Percentiles rank a stretch among this genome's conserved stretches.
phyloP scores from a whole-genome alignment of 2,113 vertebrate genomes.

The Brienomyrus brachyistius region DNA sequence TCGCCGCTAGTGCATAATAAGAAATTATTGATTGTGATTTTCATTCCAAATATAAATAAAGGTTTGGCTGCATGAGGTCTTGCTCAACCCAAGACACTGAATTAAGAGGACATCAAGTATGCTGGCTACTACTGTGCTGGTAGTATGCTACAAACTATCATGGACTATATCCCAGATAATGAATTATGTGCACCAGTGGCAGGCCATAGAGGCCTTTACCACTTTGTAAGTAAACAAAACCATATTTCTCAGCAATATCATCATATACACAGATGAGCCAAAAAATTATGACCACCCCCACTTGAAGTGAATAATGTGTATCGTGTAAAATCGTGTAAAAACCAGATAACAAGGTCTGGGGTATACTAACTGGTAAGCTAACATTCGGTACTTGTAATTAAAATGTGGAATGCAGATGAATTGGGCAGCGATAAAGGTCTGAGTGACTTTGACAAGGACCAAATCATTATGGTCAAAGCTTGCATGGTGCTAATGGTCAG shows the following conservation, averaged over 20 bases:
- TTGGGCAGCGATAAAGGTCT: not conserved
- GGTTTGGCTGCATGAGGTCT: not conserved
- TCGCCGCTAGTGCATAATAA: not conserved
- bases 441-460: not conserved
- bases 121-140: not conserved
- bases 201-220: not conserved
- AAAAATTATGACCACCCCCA: not conserved
- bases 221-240: not conserved
- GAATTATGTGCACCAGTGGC: not conserved
- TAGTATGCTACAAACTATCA: not conserved
- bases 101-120: not conserved
- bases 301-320: not conserved
- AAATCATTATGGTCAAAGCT: not conserved
- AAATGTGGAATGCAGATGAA: not conserved
- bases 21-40: not conserved
- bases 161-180: not conserved
- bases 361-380: not conserved
- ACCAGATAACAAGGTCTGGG: not conserved
- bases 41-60: not conserved
- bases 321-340: too few relatives aligned
- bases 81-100: not conserved
- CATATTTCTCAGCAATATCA: slow-evolving; percentile 1
- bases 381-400: not conserved
- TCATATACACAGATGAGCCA: not conserved
- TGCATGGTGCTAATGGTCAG: not conserved